These are phyloP conservation scores for Pherbina coryleti DNA, from an alignment of 2,888 invertebrate genomes.

Conservation along the genomic window DNA sequence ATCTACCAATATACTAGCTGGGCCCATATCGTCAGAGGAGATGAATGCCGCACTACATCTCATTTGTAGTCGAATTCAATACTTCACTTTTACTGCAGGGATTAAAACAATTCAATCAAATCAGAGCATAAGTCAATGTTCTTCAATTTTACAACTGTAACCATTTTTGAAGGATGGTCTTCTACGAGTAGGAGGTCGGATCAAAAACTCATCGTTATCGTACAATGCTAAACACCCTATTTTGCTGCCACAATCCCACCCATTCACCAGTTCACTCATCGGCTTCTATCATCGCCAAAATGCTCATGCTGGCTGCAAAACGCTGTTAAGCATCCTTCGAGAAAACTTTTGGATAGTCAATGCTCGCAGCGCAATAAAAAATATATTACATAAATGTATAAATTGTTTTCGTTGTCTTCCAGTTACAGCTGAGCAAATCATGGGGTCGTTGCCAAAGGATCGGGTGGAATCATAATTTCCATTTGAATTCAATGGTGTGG, in stretches of 20 bases:
- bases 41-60: too few species aligned
- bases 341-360: conserved; percentile 40
- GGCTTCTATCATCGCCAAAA: conserved; percentile 23
- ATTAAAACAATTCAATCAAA: not conserved
- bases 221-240: too few species aligned
- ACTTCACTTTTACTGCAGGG: not conserved
- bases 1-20: too few species aligned
- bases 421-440: conserved; percentile 19
- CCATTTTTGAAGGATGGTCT: conserved; percentile 16
- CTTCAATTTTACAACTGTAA: not conserved
- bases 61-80: too few species aligned
- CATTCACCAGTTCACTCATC: not conserved
- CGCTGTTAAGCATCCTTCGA: conserved; percentile 37
- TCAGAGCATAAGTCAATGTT: not conserved
- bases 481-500: conserved; percentile 22
- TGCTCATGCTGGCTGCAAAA: conserved; percentile 35
- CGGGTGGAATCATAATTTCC: conserved; percentile 20
- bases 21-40: too few species aligned
- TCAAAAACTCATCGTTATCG: conserved; percentile 5
- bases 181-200: conserved; percentile 25
- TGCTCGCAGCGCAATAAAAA: conserved; percentile 16
- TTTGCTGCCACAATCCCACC: too few species aligned
- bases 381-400: conserved; percentile 37
- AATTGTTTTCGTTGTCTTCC: conserved; percentile 33
- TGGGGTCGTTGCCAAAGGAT: conserved; percentile 29